phyloP scores from a whole-genome alignment of 92 coral and sea anemone species.

The Zoanthus solanderi region DNA sequence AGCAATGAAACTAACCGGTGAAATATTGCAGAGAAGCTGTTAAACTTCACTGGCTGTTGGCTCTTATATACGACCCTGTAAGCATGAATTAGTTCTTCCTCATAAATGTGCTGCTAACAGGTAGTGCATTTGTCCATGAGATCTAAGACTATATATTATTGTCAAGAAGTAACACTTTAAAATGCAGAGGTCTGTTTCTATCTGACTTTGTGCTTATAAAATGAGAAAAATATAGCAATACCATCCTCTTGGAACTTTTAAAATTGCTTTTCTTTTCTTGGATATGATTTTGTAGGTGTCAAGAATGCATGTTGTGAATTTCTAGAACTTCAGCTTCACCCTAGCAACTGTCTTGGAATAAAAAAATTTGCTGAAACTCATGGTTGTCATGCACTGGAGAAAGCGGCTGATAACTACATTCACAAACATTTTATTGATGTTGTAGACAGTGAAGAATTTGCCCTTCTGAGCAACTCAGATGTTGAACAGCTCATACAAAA shows the following conservation, averaged over 20 bases:
- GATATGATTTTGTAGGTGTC: slow-evolving; percentile 68
- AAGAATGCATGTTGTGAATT: slow-evolving; percentile 97
- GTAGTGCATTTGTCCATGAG: too few relatives aligned
- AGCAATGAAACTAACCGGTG: too few relatives aligned
- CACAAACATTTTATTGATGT: slow-evolving; percentile 92
- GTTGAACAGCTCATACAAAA: slow-evolving; percentile 74
- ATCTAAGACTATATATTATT: too few relatives aligned
- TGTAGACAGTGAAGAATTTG: slow-evolving; percentile 91
- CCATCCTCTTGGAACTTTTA: not conserved
- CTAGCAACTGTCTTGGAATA: slow-evolving; percentile 95
- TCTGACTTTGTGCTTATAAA: too few relatives aligned
- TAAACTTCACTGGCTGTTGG: too few relatives aligned
- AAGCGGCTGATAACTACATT: slow-evolving; percentile 85
- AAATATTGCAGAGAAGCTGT: too few relatives aligned
- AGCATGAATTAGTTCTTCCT: too few relatives aligned
- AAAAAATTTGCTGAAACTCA: slow-evolving; percentile 95
- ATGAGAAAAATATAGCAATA: too few relatives aligned
- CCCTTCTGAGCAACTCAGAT: slow-evolving; percentile 74
- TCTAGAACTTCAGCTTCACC: slow-evolving; percentile 89
- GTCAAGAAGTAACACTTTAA: too few relatives aligned
- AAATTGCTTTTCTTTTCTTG: not conserved
- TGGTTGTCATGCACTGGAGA: slow-evolving; percentile 83
- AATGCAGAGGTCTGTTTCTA: too few relatives aligned
- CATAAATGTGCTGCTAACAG: too few relatives aligned
- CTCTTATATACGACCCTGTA: too few relatives aligned